Percentiles rank a stretch among this genome's conserved stretches.
These are phyloP conservation scores for Smittia aterrima DNA, from an alignment of 2,888 invertebrate species.

Conservation along the genomic window DNA sequence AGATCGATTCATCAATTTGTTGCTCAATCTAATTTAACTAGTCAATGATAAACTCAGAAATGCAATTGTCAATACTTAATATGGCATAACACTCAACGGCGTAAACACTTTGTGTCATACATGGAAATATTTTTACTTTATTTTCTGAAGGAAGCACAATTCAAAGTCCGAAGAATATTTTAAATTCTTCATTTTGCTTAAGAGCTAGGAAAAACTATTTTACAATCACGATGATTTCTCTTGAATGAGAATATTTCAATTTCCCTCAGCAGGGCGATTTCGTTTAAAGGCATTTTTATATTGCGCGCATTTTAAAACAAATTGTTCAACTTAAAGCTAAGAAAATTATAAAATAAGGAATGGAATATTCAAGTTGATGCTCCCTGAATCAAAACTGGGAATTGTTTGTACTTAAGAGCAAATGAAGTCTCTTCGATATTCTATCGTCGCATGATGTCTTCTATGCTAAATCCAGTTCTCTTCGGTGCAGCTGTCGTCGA, in stretches of 20 bases:
- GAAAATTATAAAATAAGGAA: not conserved
- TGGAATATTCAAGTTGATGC: not conserved
- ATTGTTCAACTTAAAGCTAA: slow-evolving; percentile 5
- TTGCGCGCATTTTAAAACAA: slow-evolving; percentile 22
- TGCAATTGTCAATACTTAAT: slow-evolving; percentile 1
- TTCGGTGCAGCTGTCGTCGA: slow-evolving; percentile 59
- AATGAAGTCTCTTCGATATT: not conserved
- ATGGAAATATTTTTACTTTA: not conserved
- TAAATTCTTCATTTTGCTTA: not conserved
- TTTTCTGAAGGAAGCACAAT: slow-evolving; percentile 6
- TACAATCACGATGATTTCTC: slow-evolving; percentile 17
- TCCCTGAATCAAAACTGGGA: not conserved
- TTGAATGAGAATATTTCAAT: not conserved
- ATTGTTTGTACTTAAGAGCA: slow-evolving; percentile 9
- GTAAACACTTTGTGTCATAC: slow-evolving; percentile 22
- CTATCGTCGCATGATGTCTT: slow-evolving; percentile 83
- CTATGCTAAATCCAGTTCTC: slow-evolving; percentile 85
- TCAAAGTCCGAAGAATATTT: not conserved
- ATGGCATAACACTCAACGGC: slow-evolving; percentile 20
- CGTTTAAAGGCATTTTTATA: not conserved
- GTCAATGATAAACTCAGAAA: not conserved
- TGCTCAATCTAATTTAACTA: not conserved
- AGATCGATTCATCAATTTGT: not conserved
- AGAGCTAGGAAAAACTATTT: not conserved
- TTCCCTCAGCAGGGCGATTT: not conserved